Evolutionary conservation across 2,113 vertebrate genomes (phyloP), one percentile per base, ranked within the genome.

Genomic region (Morone chrysops): DNA sequence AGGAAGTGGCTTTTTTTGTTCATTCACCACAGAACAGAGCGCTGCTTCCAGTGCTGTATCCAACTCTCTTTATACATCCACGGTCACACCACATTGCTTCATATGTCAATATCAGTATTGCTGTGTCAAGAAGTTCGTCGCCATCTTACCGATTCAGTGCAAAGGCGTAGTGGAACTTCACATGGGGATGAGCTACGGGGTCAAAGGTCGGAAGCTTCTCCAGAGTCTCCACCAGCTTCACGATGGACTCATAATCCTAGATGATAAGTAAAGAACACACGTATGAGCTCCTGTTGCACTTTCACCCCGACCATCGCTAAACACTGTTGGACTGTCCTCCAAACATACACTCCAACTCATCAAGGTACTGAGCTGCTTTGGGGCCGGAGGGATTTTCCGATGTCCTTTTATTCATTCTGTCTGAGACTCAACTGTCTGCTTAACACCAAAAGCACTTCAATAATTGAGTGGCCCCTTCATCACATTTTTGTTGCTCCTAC

Each of bases 191-290:
- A 17, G 96, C 96, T 90, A 97, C 95, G 83, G 97, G 95, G 93
- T 99, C 98, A 92, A 99, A 99, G 77, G 98, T 99, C 6, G 98
- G 98, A 17, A 99, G 95, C 86, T 97, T 98, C 93, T 99, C 97
- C 93, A 99, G 94, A 18, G 97, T 97, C 92, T 99, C 97, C 80
- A 99, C 98, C 92, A 99, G 92, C 90, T 97, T 97, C 94, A 99
- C 97, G 53, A 99, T 96, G 60, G 98, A 97, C 92, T 99, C 97
- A 0, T 99, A 99, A 94, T 99, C 98, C 98, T 99, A 90, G 13
- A 87, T 0, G 57, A 57, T 1, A 62, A 74, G 16, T 0, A 6
- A 66, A 59, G 17, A 71, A 63, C 10, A 79, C 2, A 16, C 20
- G 2, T 14, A 48, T 84, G 45, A 90, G 48, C 72, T 72, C 40